Base-by-base conservation (phyloP, 1,140 invertebrate species). In the Rhyacophila brunnea region DNA sequence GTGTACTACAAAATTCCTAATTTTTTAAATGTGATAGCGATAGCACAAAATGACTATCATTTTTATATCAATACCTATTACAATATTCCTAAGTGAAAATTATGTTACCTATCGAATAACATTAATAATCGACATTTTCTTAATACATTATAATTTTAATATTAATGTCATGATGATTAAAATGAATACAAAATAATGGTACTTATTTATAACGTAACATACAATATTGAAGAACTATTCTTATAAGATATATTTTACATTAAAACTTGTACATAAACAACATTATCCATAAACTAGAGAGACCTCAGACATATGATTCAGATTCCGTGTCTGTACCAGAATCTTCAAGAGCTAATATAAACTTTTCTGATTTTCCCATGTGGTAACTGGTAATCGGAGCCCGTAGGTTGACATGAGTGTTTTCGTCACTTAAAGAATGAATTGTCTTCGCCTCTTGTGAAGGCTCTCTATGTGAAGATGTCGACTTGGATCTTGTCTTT, bases 311-410 rank as follows among this genome's bases (percentile, higher is more conserved):
- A 63, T 79, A 79, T 38, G 77, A 79, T 64, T 79, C 77, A 6
- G 77, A 78, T 66, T 79, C 77, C 1, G 77, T 79, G 55, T 78
- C 77, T 11, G 77, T 76, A 52, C 75, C 77, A 5, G 75, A 75
- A 49, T 69, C 72, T 36, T 73, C 74, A 20, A 77, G 66, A 40
- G 72, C 74, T 66, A 78, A 66, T n/a, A 71, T 69, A 52, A 75
- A 60, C 32, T 60, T 60, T 42, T 60, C 52, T 10, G 58, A 47
- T 54, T 54, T 54, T 43, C 38, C 45, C 40, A 49, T 10, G 42
- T 49, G 47, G 47, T 60, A 60, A 60, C 45, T 55, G 10, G 50
- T 50, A 23, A 58, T 50, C n/a, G 56, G 56, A 17, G 56, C 46
- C 18, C 56, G 56, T 17, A 43, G 19, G 28, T 47, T 40, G 9